A percentile compares a stretch with the other conserved stretches of the same genome.
Evolutionary conservation across 2,113 vertebrate genomes (phyloP).

Genomic region (Girardinichthys multiradiatus): DNA sequence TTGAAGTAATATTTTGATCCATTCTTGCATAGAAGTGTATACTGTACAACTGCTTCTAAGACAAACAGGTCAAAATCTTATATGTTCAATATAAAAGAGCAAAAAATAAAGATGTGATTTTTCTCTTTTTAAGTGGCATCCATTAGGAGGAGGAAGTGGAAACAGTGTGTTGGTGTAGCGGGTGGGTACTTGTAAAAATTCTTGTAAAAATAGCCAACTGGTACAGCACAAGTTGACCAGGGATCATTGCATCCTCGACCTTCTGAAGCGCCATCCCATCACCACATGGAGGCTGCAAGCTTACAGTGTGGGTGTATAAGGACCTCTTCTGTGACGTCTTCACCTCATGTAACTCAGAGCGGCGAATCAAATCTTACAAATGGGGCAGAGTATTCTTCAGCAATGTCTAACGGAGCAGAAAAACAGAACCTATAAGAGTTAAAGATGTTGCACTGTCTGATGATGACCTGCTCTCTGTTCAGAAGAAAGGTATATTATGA

Average conservation of each 20-base stretch:
- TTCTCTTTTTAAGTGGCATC: not conserved
- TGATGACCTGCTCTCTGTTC: not conserved
- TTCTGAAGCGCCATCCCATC: conserved; percentile 28
- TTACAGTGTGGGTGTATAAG: conserved; percentile 49
- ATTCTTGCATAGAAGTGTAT: not conserved
- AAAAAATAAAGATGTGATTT: not conserved
- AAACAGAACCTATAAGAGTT: not conserved
- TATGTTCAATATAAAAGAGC: not conserved
- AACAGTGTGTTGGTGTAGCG: not conserved
- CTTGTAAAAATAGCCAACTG: conserved; percentile 35
- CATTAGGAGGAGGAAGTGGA: not conserved
- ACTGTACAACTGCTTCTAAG: too few relatives aligned
- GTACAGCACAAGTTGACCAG: conserved; percentile 19
- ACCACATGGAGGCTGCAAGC: conserved; percentile 43
- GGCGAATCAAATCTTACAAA: conserved; percentile 24
- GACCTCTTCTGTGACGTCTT: conserved; percentile 53
- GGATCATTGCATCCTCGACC: conserved; percentile 22
- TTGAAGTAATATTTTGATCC: not conserved
- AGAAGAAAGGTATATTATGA: not conserved
- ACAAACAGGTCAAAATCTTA: not conserved
- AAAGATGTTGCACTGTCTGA: not conserved
- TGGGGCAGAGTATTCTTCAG: conserved; percentile 11
- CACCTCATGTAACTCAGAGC: conserved; percentile 50
- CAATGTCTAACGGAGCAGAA: not conserved
- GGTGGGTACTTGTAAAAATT: conserved; percentile 12